Base-by-base conservation (phyloP, 2,888 invertebrate species). In the Phytoseiulus persimilis region DNA sequence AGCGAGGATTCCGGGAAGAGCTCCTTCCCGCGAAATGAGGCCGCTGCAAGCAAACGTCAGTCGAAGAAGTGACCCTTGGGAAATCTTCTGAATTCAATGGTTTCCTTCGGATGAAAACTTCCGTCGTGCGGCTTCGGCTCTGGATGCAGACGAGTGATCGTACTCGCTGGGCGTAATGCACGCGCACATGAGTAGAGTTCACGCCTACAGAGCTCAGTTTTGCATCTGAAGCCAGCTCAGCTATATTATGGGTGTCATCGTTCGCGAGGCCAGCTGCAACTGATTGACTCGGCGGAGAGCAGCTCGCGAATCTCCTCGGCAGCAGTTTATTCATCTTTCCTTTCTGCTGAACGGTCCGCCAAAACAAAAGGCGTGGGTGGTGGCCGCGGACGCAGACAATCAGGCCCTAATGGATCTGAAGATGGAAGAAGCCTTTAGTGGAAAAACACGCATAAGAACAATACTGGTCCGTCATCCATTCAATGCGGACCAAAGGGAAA, bases 401-500 rank as follows among this genome's bases (percentile, higher is more conserved):
- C 65, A 14, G 65, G 28, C 65, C 65, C 65, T 65, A 65, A 65
- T 65, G 65, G 65, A 65, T 65, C 65, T 65, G 65, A 65, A 65
- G 65, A 65, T 65, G 65, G 65, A 65, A 65, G 65, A 65, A 65
- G 65, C 65, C 65, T 65, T 65, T 28, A 65, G 65, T 65, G 65
- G 65, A 65, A 65, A 65, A 65, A 65, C 65, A 65, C 65, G 65
- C 65, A 65, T 65, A 65, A 65, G 65, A 65, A 65, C 65, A 65
- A 65, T 65, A 65, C 65, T 65, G 65, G 65, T 65, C 65, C 65
- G 14, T 65, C 65, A 65, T 65, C 65, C 65, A 65, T 65, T 65
- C 65, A 65, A 2, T 28, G 65, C 18, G 65, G 14, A 23, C 65
- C 5, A 28, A 23, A 14, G 65, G 65, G 28, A 65, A 65, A 65